Conservation (phyloP, 2,797 vertebrate genomes). For the Lithobates sylvaticus region DNA sequence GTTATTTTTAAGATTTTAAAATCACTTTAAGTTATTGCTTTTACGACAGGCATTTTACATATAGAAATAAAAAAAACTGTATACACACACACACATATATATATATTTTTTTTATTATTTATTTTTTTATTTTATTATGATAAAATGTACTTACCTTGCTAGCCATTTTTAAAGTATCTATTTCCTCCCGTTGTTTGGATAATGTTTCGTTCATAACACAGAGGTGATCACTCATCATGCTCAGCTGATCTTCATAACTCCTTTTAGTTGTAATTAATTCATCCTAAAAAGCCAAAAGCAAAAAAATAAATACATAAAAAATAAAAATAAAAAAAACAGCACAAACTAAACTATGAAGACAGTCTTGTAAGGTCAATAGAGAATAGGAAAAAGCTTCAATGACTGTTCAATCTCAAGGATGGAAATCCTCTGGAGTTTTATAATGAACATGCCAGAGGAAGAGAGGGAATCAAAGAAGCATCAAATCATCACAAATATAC, state of each 20-base stretch:
- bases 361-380: neutral
- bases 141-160: conserved; percentile 82
- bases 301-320: neutral
- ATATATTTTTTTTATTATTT: too few species aligned
- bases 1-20: too few species aligned
- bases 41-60: too few species aligned
- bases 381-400: neutral
- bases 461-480: neutral
- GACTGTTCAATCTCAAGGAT: neutral
- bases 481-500: neutral
- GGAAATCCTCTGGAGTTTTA: neutral
- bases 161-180: conserved; percentile 92
- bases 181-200: conserved; percentile 96
- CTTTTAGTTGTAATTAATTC: conserved; percentile 95
- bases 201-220: conserved; percentile 98
- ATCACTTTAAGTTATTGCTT: too few species aligned
- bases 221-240: conserved; percentile 99
- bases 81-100: too few species aligned
- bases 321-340: neutral
- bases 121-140: too few species aligned
- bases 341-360: neutral
- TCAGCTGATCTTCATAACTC: conserved; percentile 97
- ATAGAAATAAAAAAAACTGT: too few species aligned
- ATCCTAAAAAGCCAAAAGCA: conserved; percentile 78
- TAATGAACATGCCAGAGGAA: neutral